Conservation (phyloP, 2,113 vertebrate species). For the Coracopsis vasa region DNA sequence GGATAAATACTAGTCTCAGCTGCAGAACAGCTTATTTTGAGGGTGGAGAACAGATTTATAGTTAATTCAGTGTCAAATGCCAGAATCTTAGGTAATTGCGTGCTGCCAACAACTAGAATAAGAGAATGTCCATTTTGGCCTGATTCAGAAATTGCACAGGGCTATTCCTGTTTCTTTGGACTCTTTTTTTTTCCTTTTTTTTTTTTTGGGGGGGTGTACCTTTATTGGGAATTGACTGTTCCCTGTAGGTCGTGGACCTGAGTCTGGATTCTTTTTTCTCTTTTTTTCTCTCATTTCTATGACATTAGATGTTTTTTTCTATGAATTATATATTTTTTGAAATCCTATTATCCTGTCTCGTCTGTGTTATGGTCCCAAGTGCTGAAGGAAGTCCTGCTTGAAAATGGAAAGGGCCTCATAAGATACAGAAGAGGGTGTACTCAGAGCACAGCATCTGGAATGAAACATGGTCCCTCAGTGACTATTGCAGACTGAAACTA, state of each 20-base stretch:
- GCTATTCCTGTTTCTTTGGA: not conserved
- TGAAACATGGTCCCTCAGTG: conserved; percentile 5
- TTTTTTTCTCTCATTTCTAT: not conserved
- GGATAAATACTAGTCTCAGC: conserved; percentile 11
- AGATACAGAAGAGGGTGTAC: not conserved
- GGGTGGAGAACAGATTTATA: not conserved
- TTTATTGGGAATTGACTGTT: not conserved
- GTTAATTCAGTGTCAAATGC: not conserved
- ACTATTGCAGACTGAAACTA: not conserved
- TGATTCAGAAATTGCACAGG: not conserved
- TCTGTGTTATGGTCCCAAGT: not conserved
- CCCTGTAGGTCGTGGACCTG: not conserved
- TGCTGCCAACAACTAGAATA: not conserved
- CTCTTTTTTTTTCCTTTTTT: not conserved
- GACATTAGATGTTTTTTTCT: not conserved
- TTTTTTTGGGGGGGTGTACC: not conserved
- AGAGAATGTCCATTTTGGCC: not conserved
- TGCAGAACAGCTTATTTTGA: not conserved
- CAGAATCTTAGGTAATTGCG: not conserved
- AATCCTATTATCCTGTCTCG: not conserved
- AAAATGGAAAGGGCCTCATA: not conserved
- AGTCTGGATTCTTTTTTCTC: not conserved
- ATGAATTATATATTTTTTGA: not conserved
- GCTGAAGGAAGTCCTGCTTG: not conserved
- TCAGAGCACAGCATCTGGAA: not conserved